Percentiles rank a stretch among this genome's conserved stretches.
Conservation (phyloP, 2,888 invertebrate genomes). For the Mimas tiliae region DNA sequence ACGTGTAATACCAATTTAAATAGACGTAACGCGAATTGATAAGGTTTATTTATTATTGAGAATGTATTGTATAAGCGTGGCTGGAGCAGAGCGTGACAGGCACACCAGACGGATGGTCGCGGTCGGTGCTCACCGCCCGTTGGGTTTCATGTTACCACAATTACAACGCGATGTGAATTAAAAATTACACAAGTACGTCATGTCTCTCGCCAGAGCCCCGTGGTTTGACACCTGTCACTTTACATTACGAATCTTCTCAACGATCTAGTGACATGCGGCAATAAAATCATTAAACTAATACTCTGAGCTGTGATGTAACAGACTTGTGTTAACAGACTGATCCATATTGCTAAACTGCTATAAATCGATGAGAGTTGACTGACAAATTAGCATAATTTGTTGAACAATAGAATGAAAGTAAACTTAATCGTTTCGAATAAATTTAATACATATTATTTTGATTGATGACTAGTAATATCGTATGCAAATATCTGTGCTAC, state of each 20-base stretch:
- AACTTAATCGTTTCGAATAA: constrained; percentile 28
- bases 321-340: constrained; percentile 3
- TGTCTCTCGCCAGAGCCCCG: constrained; percentile 28
- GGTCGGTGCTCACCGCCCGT: constrained; percentile 52
- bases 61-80: constrained; percentile 46
- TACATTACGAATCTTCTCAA: constrained; percentile 17
- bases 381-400: constrained; percentile 26
- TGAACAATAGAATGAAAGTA: constrained; percentile 28
- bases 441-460: constrained; percentile 25
- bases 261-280: constrained; percentile 2
- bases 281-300: constrained; percentile 24
- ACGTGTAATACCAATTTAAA: not conserved
- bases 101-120: constrained; percentile 57
- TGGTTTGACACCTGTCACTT: constrained; percentile 26
- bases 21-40: constrained; percentile 27
- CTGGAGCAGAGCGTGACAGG: constrained; percentile 53
- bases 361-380: constrained; percentile 11
- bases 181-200: constrained; percentile 49
- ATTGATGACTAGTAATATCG: constrained; percentile 22
- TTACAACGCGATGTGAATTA: constrained; percentile 64
- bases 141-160: constrained; percentile 63
- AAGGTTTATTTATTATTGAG: constrained; percentile 40
- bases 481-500: constrained; percentile 23
- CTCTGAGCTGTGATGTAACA: constrained; percentile 13
- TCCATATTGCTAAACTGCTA: constrained; percentile 14